A percentile compares a stretch with the other conserved stretches of the same genome.
These are phyloP conservation scores for Phylloscopus trochilus DNA, from an alignment of 2,113 vertebrate genomes.

Conservation along the genomic window DNA sequence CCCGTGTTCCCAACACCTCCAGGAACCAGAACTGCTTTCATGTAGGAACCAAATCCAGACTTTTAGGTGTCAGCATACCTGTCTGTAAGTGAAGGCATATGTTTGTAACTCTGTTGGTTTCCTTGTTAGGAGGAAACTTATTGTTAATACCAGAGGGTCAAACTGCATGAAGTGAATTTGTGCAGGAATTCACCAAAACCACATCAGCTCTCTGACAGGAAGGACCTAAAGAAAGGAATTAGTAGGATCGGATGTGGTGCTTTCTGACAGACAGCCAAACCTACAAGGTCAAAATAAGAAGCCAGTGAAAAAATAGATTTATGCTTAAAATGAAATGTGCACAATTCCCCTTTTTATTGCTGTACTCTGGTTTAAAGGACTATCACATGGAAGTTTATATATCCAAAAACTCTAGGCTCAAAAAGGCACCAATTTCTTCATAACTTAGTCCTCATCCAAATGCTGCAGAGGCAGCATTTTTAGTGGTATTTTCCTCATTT, in stretches of 20 bases:
- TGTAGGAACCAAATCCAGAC: background rate
- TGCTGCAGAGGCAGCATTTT: background rate
- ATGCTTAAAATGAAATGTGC: background rate
- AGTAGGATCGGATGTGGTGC: slow-evolving; percentile 31
- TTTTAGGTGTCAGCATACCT: background rate
- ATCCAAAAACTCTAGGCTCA: background rate
- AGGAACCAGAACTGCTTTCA: background rate
- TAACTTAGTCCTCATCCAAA: background rate
- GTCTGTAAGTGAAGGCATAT: background rate
- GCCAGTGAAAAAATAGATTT: slow-evolving; percentile 38
- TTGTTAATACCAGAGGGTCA: background rate
- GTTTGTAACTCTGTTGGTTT: background rate
- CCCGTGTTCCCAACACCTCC: background rate
- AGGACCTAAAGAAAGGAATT: slow-evolving; percentile 52
- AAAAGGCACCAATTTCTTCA: background rate
- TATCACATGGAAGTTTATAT: background rate
- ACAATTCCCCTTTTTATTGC: background rate
- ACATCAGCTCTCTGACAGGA: slow-evolving; percentile 22
- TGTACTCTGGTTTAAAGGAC: background rate
- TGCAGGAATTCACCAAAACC: slow-evolving; percentile 22
- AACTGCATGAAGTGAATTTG: background rate
- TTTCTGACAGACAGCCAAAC: slow-evolving; percentile 31
- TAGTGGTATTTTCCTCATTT: background rate
- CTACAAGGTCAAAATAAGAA: slow-evolving; percentile 28
- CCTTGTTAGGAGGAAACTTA: background rate